Evolutionary conservation across 2,888 invertebrate genomes (phyloP).

Genomic region (Shargacucullia verbasci): DNA sequence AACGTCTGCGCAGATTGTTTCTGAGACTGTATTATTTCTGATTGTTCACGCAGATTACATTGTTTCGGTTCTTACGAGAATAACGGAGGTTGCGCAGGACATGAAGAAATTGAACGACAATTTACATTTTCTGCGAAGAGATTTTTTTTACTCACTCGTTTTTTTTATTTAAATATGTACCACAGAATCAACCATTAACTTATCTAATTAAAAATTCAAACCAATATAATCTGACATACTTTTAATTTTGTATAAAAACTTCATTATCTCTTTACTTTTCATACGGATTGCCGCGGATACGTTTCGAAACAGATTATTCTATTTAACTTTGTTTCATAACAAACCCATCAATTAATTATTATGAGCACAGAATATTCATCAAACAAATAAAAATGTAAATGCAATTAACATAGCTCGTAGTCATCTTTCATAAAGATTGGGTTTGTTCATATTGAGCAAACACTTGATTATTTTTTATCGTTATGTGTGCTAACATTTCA

Average conservation of each 20-base stretch:
- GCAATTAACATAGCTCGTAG: conserved; percentile 35
- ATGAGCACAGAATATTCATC: conserved; percentile 25
- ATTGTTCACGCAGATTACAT: conserved; percentile 63
- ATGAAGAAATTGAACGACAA: conserved; percentile 23
- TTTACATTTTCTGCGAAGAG: no score
- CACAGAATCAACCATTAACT: conserved; percentile 31
- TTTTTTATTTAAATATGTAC: conserved; percentile 18
- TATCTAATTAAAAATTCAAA: no score
- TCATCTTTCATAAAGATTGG: conserved; percentile 33
- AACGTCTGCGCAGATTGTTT: conserved; percentile 50
- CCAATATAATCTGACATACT: conserved; percentile 17
- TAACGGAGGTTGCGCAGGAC: conserved; percentile 41
- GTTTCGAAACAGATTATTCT: conserved; percentile 33
- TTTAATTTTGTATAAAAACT: conserved; percentile 27
- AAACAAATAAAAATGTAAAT: conserved; percentile 48
- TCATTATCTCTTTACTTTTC: conserved; percentile 23
- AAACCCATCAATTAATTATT: conserved; percentile 34
- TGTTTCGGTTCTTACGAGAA: conserved; percentile 49
- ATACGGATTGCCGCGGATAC: conserved; percentile 19
- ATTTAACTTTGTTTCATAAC: conserved; percentile 34
- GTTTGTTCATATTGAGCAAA: conserved; percentile 24
- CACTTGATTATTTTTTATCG: conserved; percentile 3
- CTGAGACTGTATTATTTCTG: conserved; percentile 54
- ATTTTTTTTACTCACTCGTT: no score
- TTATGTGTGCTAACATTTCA: neutral